Evolutionary conservation across 1,140 invertebrate genomes (phyloP), one percentile per base, ranked within the genome.

Genomic region (Heliconius eleuchia): DNA sequence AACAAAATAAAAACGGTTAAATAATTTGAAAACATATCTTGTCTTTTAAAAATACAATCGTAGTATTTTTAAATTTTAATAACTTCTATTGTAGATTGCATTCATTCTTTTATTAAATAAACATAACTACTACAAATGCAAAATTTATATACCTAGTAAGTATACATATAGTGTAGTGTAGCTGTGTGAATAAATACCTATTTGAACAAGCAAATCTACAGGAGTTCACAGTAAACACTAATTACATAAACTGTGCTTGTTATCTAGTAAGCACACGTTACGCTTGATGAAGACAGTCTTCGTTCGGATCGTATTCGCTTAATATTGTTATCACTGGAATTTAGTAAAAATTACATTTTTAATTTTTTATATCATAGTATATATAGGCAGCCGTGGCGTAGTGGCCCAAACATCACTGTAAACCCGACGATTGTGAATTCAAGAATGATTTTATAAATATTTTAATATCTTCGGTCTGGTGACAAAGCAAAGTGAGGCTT

Each of bases 131-230:
- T 50, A 50, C 13, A n/a, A 57, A n/a, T 8, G 2, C 19, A 23
- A 57, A 23, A n/a, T 8, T 23, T n/a, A 57, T 57, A 57, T n/a
- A 57, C 19, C 7, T 23, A 57, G 55, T 6, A 19, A 3, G 18
- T n/a, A n/a, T 57, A n/a, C n/a, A 8, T 57, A 57, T 8, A 9
- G 16, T 0, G n/a, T 57, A 23, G 23, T 23, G 23, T 23, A 23
- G 19, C 18, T 57, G 55, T 57, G 1, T 57, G 19, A 23, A 23
- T 57, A 57, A 57, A n/a, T 57, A 19, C 55, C 55, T 57, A 57
- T 57, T 60, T 60, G 57, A 60, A 60, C 30, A 66, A 66, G 57
- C 57, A 66, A 66, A 66, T 13, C 11, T 66, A 66, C 57, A 66
- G 3, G 57, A 66, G 57, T 27, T 66, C 57, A 66, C 3, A 66